phyloP scores from a whole-genome alignment of 2,888 invertebrate genomes.

The Acanthosepion lycidas region DNA sequence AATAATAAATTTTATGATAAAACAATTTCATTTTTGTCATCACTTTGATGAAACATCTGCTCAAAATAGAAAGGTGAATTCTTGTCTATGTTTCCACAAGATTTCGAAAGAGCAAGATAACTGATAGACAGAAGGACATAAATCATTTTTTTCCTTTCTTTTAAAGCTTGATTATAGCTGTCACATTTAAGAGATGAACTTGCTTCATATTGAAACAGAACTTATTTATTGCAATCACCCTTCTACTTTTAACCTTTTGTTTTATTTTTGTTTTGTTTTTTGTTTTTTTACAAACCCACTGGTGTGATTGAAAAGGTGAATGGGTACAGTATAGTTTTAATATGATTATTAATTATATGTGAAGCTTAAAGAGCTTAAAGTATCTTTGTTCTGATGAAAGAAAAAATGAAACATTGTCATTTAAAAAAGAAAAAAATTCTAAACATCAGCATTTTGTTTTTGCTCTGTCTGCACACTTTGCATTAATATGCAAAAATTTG shows the following conservation, averaged over 20 bases:
- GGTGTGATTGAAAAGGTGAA: neutral
- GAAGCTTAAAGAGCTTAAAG: neutral
- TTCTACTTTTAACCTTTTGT: neutral
- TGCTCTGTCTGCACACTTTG: neutral
- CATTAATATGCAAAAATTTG: neutral
- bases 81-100: neutral
- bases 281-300: neutral
- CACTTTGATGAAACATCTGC: no score
- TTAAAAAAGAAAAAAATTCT: neutral
- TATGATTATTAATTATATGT: neutral
- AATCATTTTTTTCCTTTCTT: neutral
- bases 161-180: neutral
- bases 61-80: no score
- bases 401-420: neutral
- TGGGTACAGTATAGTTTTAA: neutral
- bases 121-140: neutral
- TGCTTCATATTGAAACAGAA: neutral
- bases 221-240: neutral
- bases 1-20: no score
- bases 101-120: neutral
- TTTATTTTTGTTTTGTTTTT: no score
- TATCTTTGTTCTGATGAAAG: neutral
- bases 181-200: constrained; percentile 21
- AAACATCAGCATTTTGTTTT: neutral
- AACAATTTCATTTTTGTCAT: no score